A percentile compares a stretch with the other conserved stretches of the same genome.
These are phyloP conservation scores for Micropoecilia bifurca DNA, from an alignment of 2,797 vertebrate genomes.

Conservation along the genomic window DNA sequence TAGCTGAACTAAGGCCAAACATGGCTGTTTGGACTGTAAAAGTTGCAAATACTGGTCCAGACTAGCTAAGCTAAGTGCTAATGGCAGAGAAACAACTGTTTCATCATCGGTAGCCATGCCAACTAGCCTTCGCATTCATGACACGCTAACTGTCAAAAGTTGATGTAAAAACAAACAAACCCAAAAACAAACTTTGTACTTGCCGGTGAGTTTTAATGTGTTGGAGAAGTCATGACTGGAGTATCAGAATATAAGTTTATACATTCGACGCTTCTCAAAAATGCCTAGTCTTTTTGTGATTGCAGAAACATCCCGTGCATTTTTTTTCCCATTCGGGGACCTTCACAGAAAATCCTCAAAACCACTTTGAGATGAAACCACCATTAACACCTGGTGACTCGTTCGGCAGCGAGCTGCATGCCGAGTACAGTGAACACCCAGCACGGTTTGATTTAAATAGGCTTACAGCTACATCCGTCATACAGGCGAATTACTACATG, in stretches of 20 bases:
- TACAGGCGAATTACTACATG: conserved; percentile 56
- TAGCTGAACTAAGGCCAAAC: too few relatives aligned
- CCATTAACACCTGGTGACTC: conserved; percentile 51
- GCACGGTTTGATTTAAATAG: conserved; percentile 54
- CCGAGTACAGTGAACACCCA: conserved; percentile 59
- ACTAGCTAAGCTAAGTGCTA: too few relatives aligned
- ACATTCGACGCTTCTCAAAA: conserved; percentile 72
- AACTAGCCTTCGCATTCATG: too few relatives aligned
- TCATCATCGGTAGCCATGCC: too few relatives aligned
- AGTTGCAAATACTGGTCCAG: too few relatives aligned
- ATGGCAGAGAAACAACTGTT: too few relatives aligned
- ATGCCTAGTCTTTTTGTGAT: conserved; percentile 60
- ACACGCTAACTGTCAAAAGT: too few relatives aligned
- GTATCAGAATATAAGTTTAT: conserved; percentile 71
- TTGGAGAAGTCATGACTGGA: conserved; percentile 68
- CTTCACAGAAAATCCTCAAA: conserved; percentile 81
- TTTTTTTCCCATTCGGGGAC: conserved; percentile 55
- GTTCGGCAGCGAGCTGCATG: conserved; percentile 52
- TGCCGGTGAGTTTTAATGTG: conserved; percentile 78
- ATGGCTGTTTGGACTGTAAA: too few relatives aligned
- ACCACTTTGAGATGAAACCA: conserved; percentile 68
- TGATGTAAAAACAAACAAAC: not conserved
- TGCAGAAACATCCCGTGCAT: conserved; percentile 53
- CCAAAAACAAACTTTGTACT: conserved; percentile 52
- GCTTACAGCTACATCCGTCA: conserved; percentile 65